Base-by-base conservation (phyloP, 2,888 invertebrate species). In the Dryocosmus kuriphilus region DNA sequence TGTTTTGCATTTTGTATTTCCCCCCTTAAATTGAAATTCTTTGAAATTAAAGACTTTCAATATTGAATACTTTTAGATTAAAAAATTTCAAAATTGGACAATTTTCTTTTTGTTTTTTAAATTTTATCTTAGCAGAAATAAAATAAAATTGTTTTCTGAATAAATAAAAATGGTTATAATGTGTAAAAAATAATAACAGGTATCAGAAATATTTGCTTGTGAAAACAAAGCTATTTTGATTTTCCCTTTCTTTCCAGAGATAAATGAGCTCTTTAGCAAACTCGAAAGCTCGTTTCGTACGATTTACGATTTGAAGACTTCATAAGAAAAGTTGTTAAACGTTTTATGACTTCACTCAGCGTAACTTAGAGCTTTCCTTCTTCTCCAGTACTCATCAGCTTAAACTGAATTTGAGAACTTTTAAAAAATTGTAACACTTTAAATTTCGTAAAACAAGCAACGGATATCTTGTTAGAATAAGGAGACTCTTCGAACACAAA, bases 271-370 rank as follows among this genome's bases (percentile, higher is more conserved):
- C 2, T 22, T 38, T 65, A 65, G 35, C n/a, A 65, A 65, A 41
- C 38, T 27, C 27, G 19, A 46, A 41, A 27, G 46, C 41, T 71
- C 30, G 46, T 71, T 71, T 51, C 27, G 11, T 5, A 71, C 9
- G 19, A 71, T 71, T 46, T 51, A 71, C 46, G 46, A 71, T 9
- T n/a, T 30, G 27, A 19, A 51, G 46, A 71, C 7, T 71, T 71
- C 30, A 71, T 27, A 46, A 67, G 24, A 22, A 41, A 67, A 38
- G 24, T 46, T 67, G 7, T 46, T 30, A 67, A 67, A 27, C 8
- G 41, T 27, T 67, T 67, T 46, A 46, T 27, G 19, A 46, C 67
- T 67, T 46, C 19, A 46, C 24, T 67, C 19, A 7, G 4, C 7
- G 65, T 38, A 24, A 24, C 6, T 8, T 16, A 67, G 19, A 41